Percentiles rank a stretch among this genome's conserved stretches.
These are phyloP conservation scores for Tachystola acroxantha DNA, from an alignment of 2,888 invertebrate genomes.

Conservation along the genomic window DNA sequence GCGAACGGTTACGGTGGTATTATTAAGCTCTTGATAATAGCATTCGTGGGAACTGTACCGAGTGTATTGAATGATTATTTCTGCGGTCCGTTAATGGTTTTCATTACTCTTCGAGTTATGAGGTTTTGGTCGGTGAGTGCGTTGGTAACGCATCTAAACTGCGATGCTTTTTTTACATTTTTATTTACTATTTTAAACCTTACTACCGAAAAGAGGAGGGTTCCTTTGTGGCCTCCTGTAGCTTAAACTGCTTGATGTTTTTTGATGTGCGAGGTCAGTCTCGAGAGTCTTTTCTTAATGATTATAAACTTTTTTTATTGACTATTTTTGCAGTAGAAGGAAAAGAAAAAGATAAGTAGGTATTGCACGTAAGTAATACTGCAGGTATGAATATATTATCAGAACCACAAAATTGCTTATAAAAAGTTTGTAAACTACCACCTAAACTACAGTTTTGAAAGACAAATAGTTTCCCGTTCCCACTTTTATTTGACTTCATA, in stretches of 20 bases:
- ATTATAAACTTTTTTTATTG: too few species aligned
- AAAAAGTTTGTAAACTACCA: conserved; percentile 12
- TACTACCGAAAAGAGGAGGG: too few species aligned
- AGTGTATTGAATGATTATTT: conserved; percentile 57
- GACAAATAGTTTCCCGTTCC: conserved; percentile 9
- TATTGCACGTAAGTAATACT: too few species aligned
- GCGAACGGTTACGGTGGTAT: conserved; percentile 30
- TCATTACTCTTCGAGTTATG: conserved; percentile 43
- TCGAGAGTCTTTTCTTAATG: too few species aligned
- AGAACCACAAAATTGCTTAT: conserved; percentile 1
- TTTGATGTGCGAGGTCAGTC: too few species aligned
- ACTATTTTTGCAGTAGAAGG: too few species aligned
- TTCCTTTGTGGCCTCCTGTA: too few species aligned
- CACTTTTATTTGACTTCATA: conserved; percentile 22
- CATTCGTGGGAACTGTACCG: conserved; percentile 53
- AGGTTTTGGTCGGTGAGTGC: conserved; percentile 25
- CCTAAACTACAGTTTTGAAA: conserved; percentile 11
- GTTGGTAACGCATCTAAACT: background rate
- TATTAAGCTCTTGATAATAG: conserved; percentile 41
- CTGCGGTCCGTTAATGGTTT: conserved; percentile 47
- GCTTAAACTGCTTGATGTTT: too few species aligned
- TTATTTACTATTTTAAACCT: too few species aligned
- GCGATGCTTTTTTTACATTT: background rate
- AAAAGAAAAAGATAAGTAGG: too few species aligned
- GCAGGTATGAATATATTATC: too few species aligned